Evolutionary conservation across 2,797 vertebrate species (phyloP), one percentile per base, ranked within the genome.

Genomic region (Silurus aristotelis): DNA sequence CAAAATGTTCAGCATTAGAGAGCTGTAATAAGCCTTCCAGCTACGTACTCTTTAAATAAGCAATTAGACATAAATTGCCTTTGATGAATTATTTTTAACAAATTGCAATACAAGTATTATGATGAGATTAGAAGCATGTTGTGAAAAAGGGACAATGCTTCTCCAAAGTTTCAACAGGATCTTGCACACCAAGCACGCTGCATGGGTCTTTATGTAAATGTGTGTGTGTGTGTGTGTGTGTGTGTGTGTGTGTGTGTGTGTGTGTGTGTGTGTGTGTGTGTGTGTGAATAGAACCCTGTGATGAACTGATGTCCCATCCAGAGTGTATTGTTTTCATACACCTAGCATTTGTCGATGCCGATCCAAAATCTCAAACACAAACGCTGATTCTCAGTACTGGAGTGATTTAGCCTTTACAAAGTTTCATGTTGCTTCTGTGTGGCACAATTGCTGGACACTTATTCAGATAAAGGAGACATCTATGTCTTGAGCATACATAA

Each of bases 401-500:
- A 61, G 20, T 61, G 10, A 1, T 78, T 7, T 8, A 7, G 4
- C n/a, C 25, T 3, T 58, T 31, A 43, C 22, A 58, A 60, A 38
- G 55, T 27, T 8, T 4, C n/a, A 17, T 13, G 27, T 17, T 77
- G 25, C 17, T 38, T 19, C n/a, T 9, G 63, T 66, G n/a, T 48
- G 52, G 61, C 27, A 71, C 61, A 58, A 19, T 25, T 79, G 22
- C 20, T 52, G 64, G 20, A 17, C 55, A 67, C 66, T 80, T 14
- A 83, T 71, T 52, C n/a, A 67, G 60, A 63, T 46, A 60, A 83
- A 61, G 46, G 12, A 72, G 79, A 75, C 72, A 31, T 76, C 71
- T 84, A 27, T 76, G 76, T 66, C 38, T 25, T 81, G 72, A 85
- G 46, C 19, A 76, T 83, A 58, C 27, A 85, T 73, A 67, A 58